Base-by-base conservation (phyloP, 2,797 vertebrate species). In the Paratrypauchen microcephalus region DNA sequence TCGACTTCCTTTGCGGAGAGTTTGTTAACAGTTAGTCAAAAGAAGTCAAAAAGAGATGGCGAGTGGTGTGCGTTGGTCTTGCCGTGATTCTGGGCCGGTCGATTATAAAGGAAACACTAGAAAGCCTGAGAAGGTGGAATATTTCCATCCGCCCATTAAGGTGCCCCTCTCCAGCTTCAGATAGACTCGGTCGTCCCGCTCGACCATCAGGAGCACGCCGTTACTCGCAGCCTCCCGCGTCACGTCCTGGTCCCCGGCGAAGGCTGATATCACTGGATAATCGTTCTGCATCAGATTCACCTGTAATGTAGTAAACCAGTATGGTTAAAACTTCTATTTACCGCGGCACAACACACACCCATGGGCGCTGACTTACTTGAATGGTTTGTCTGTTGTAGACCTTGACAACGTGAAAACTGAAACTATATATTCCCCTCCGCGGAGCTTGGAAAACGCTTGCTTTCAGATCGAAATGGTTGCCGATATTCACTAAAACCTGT, bases 301-400 rank as follows among this genome's bases (percentile, higher is more conserved):
- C 98, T 99, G 85, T 67, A 90, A 18, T 78, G 86, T 6, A 36
- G 4, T 13, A 30, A 11, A 24, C 13, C 55, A 28, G 8, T 1
- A 12, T 28, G 47, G 39, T 65, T 65, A 50, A 47, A 26, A 62
- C 39, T 64, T 47, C 7, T n/a, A 9, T 41, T 45, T 47, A 3
- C 18, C 16, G 6, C 15, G 23, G 4, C 21, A 24, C 6, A 16
- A 47, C 45, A 19, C 23, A 26, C 41, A 50, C 3, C 6, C 3
- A 16, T n/a, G 62, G 12, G 26, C 47, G 19, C 30, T 52, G 23
- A 30, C 96, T 93, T 92, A 99, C 97, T 96, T 99, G 97, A 91
- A 99, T 99, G 73, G 97, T 99, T 92, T 99, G 97, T 92, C 97
- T 96, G 92, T 99, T 99, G 94, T 99, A 99, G 70, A 99, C 97